Percentiles rank a stretch among this genome's conserved stretches.
phyloP scores from a whole-genome alignment of 1,140 invertebrate genomes.

The Drosophila sechellia region DNA sequence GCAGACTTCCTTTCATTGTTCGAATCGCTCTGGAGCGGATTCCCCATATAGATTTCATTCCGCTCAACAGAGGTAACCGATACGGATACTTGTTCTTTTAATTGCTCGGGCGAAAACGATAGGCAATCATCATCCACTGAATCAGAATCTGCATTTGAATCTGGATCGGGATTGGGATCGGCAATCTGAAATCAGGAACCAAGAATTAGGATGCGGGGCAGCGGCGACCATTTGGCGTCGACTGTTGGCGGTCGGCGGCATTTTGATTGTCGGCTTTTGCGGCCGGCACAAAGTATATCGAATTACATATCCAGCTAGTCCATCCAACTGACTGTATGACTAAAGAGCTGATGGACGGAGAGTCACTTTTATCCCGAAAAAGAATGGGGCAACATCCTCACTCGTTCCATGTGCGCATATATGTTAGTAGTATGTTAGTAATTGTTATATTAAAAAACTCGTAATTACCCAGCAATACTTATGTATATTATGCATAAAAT shows the following conservation, averaged over 20 bases:
- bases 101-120: constrained; percentile 76
- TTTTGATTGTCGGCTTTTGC: constrained; percentile 77
- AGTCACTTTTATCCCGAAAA: constrained; percentile 8
- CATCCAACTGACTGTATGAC: not conserved
- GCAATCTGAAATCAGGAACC: constrained; percentile 21
- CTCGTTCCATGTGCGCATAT: not conserved
- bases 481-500: no score
- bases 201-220: constrained; percentile 22
- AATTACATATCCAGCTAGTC: constrained; percentile 53
- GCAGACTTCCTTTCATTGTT: constrained; percentile 47
- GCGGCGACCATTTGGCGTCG: constrained; percentile 49
- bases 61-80: constrained; percentile 58
- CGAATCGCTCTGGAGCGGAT: constrained; percentile 2
- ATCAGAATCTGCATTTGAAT: constrained; percentile 3
- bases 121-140: constrained; percentile 62
- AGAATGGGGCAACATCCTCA: not conserved
- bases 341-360: constrained; percentile 21
- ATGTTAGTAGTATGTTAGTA: no score
- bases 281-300: constrained; percentile 74
- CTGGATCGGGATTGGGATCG: constrained; percentile 1
- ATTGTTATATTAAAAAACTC: no score
- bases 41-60: constrained; percentile 75
- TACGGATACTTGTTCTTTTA: constrained; percentile 78
- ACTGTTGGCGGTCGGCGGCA: constrained; percentile 57
- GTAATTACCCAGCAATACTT: no score